These are phyloP conservation scores for Acleris emargana DNA, from an alignment of 2,888 invertebrate genomes.

Conservation along the genomic window DNA sequence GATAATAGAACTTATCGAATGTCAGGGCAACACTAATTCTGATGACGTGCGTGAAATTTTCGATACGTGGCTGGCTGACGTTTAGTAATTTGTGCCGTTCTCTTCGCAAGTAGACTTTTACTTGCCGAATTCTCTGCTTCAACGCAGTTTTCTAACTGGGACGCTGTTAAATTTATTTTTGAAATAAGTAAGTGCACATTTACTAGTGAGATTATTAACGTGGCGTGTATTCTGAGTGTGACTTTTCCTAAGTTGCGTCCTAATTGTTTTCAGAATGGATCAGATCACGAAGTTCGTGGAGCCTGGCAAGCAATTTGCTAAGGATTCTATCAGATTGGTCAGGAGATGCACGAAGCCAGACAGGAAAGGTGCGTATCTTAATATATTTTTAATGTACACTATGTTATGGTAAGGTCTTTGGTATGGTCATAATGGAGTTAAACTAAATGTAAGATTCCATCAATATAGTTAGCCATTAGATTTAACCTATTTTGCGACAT, in stretches of 20 bases:
- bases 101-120: constrained; percentile 39
- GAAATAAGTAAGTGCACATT: constrained; percentile 36
- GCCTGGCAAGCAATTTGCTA: constrained; percentile 98
- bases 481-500: constrained; percentile 12
- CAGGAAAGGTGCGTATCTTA: constrained; percentile 90
- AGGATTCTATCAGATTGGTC: constrained; percentile 98
- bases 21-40: constrained; percentile 37
- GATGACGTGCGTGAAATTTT: constrained; percentile 73
- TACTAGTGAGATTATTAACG: constrained; percentile 7
- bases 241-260: constrained; percentile 14
- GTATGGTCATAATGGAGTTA: no score
- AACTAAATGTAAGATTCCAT: no score
- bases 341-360: constrained; percentile 99
- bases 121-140: constrained; percentile 8
- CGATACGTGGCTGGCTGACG: constrained; percentile 82
- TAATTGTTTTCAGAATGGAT: constrained; percentile 89
- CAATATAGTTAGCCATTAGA: background rate
- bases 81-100: constrained; percentile 57
- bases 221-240: constrained; percentile 4
- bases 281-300: constrained; percentile 97
- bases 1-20: constrained; percentile 1
- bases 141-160: constrained; percentile 36
- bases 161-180: constrained; percentile 33
- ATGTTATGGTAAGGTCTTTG: background rate
- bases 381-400: background rate